phyloP scores from a whole-genome alignment of 2,888 invertebrate species.

The Hyppa rectilinea region DNA sequence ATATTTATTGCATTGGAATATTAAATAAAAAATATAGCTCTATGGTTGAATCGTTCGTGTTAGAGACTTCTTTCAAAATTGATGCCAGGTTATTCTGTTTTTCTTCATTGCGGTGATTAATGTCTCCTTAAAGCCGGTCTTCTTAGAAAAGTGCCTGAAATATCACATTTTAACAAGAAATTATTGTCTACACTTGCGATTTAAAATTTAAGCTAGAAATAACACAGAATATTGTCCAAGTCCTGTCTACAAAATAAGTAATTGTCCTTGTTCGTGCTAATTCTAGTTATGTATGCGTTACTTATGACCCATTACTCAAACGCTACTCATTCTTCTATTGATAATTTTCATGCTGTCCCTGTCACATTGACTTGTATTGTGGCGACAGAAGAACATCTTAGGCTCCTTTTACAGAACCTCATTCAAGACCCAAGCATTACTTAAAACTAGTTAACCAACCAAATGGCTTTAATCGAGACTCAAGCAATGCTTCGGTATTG shows the following conservation, averaged over 20 bases:
- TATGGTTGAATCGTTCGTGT: neutral
- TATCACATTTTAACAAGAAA: neutral
- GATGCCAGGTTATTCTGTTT: neutral
- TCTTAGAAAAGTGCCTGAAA: neutral
- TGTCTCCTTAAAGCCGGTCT: neutral
- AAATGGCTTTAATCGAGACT: too few relatives aligned
- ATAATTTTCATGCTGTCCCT: neutral
- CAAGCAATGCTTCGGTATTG: too few relatives aligned
- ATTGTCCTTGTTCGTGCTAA: conserved; percentile 38
- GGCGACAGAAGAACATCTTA: too few relatives aligned
- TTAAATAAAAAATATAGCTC: neutral
- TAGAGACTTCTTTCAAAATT: neutral
- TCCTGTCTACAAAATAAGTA: conserved; percentile 22
- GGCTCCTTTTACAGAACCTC: too few relatives aligned
- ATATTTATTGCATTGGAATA: neutral
- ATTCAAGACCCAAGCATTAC: too few relatives aligned
- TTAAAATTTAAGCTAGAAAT: conserved; percentile 11
- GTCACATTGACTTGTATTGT: neutral
- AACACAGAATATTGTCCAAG: conserved; percentile 2
- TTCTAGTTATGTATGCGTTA: conserved; percentile 38
- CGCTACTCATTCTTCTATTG: conserved; percentile 18
- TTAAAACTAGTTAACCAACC: too few relatives aligned
- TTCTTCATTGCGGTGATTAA: neutral
- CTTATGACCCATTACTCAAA: conserved; percentile 36
- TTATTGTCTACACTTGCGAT: neutral